Conservation (phyloP, 2,113 vertebrate genomes). For the Melanostigma gelatinosum region DNA sequence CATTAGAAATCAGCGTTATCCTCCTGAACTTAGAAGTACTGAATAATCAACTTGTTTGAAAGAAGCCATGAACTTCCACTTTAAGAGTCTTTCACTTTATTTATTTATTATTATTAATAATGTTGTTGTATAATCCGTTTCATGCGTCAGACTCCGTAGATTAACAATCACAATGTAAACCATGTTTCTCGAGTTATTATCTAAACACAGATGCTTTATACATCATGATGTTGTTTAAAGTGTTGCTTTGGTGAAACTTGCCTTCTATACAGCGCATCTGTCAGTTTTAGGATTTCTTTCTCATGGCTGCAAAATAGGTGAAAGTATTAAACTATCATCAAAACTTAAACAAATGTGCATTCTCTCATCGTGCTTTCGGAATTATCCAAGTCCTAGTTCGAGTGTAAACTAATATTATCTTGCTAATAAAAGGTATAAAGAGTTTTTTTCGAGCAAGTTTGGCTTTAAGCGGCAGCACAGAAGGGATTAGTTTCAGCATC, state of each 20-base stretch:
- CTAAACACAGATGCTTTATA: not conserved
- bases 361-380: not conserved
- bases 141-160: constrained; percentile 7
- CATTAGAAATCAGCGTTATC: not conserved
- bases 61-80: not conserved
- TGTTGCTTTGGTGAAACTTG: not conserved
- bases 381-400: not conserved
- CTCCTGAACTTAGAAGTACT: not conserved
- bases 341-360: not conserved
- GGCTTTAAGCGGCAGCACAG: not conserved
- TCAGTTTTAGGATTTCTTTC: not conserved
- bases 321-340: not conserved
- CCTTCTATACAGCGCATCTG: not conserved
- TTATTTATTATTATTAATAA: not conserved
- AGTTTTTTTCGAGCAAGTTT: not conserved
- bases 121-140: not conserved
- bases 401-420: not conserved
- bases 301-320: not conserved
- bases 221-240: not conserved
- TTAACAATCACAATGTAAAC: not conserved
- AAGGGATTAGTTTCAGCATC: not conserved
- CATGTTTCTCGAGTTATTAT: not conserved
- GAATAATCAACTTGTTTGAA: not conserved
- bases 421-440: not conserved
- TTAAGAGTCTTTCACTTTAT: not conserved